phyloP scores from a whole-genome alignment of 1,140 invertebrate genomes.

The Leucophenga varia region DNA sequence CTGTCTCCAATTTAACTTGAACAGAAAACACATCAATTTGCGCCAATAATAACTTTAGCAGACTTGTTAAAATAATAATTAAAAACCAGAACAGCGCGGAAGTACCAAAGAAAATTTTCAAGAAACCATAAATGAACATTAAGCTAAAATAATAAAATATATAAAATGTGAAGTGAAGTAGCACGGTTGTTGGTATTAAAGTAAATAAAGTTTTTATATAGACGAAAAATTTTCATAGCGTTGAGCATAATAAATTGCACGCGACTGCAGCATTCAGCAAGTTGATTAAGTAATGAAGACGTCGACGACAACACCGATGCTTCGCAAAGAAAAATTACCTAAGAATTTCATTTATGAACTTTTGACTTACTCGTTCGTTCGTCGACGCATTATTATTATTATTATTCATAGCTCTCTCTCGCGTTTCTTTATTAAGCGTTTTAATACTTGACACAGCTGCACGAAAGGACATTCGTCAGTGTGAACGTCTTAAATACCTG shows the following conservation, averaged over 20 bases:
- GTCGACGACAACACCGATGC: no score
- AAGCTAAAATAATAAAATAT: not conserved
- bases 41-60: not conserved
- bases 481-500: slow-evolving; percentile 10
- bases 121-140: slow-evolving; percentile 16
- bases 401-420: no score
- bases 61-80: not conserved
- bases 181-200: not conserved
- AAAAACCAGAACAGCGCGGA: no score
- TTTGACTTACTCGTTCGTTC: no score
- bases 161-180: not conserved
- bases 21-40: not conserved
- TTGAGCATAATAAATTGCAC: slow-evolving; percentile 12
- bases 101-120: no score
- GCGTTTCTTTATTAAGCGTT: slow-evolving; percentile 7
- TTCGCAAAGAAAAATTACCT: no score
- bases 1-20: not conserved
- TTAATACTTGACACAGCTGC: slow-evolving; percentile 2
- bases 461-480: no score
- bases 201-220: slow-evolving; percentile 1
- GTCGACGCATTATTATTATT: no score
- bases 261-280: not conserved
- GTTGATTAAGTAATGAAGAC: no score
- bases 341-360: no score
- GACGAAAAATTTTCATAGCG: not conserved